Evolutionary conservation across 2,888 invertebrate species (phyloP), one percentile per base, ranked within the genome.

Genomic region (Tipula confusa): DNA sequence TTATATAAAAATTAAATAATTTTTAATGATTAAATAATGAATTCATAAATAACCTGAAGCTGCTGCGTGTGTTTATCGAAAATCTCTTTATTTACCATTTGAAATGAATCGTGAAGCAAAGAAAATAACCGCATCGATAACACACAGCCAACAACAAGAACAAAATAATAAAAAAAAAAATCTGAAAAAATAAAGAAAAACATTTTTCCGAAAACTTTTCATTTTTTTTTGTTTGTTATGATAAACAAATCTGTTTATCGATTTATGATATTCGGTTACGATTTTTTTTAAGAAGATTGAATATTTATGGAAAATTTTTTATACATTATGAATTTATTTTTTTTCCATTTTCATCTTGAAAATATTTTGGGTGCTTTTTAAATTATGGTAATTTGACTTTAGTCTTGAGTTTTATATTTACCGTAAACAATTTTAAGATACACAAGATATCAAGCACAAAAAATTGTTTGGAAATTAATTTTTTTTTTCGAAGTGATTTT

Each of bases 201-300:
- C 64, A 64, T 64, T 64, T 43, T 24, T 64, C 24, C 24, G 3
- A 24, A 64, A 64, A 64, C 64, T 64, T 48, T 43, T 43, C 6
- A n/a, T 43, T 43, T 43, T 43, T 0, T 43, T 18, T 24, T 64
- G n/a, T 18, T 64, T 64, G 64, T 64, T 64, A 24, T 64, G 64
- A 64, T 64, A 64, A 64, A 64, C 64, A 64, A 64, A 64, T 64
- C 64, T 64, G 64, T 64, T 64, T 64, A 64, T 64, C 24, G 64
- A 64, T 64, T 64, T 64, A 64, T 24, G 64, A 64, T 64, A 24
- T 64, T 64, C 24, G 64, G 24, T 64, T 24, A 24, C 24, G 64
- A 64, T 24, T 64, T 64, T 64, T 48, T 64, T 18, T 24, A 7
- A 64, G 64, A 64, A 24, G 64, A 64, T 64, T 64, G 64, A 64